These are phyloP conservation scores for Rachycentron canadum DNA, from an alignment of 2,797 vertebrate genomes.

Conservation along the genomic window DNA sequence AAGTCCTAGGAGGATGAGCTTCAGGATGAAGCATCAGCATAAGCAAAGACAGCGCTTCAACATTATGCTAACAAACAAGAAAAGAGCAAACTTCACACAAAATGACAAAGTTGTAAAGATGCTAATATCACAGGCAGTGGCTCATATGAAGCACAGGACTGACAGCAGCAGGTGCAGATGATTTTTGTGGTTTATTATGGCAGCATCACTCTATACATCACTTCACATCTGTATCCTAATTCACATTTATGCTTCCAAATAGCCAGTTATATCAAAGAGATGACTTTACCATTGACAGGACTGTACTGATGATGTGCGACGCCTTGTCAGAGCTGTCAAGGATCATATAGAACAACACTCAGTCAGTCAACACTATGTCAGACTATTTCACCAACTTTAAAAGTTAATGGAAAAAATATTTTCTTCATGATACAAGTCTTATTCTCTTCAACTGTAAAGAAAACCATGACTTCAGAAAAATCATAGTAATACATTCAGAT, in stretches of 20 bases:
- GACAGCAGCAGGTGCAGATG: not conserved
- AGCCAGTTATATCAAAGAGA: not conserved
- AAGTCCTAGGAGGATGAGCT: not conserved
- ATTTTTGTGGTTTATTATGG: not conserved
- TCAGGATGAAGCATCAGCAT: not conserved
- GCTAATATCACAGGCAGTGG: not conserved
- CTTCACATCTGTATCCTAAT: not conserved
- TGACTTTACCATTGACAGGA: not conserved
- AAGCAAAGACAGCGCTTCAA: not conserved
- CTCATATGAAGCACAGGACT: not conserved
- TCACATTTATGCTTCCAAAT: not conserved
- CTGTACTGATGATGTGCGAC: not conserved
- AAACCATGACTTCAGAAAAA: not conserved
- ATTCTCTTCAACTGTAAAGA: not conserved
- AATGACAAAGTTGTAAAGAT: not conserved
- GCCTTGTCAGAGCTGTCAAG: not conserved
- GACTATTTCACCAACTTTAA: not conserved
- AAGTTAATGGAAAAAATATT: not conserved
- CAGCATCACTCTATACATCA: not conserved
- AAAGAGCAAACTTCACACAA: not conserved
- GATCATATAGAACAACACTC: not conserved
- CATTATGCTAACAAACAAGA: not conserved
- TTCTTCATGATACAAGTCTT: not conserved
- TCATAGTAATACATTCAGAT: conserved; percentile 2
- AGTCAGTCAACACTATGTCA: not conserved